Evolutionary conservation across 2,888 invertebrate genomes (phyloP).

Genomic region (Ormyrus thymus): DNA sequence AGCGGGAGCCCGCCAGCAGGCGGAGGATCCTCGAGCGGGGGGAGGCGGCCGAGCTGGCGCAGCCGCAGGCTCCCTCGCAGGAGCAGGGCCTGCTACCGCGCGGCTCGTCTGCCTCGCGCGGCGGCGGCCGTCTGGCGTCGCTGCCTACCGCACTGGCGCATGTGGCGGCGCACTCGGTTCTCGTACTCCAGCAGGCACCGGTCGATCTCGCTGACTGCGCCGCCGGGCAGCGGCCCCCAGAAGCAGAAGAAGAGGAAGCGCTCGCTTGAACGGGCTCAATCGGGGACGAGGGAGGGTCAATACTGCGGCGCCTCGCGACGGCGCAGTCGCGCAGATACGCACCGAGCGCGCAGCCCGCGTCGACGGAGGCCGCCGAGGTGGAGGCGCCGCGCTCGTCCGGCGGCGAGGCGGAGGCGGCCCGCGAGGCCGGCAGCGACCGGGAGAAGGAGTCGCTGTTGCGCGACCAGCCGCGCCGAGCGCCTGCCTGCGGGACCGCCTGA

Average conservation of each 20-base stretch:
- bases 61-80: not conserved
- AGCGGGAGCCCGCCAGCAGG: conserved; percentile 54
- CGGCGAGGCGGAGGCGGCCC: conserved; percentile 40
- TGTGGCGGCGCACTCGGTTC: conserved; percentile 59
- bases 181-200: conserved; percentile 66
- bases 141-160: conserved; percentile 44
- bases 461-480: conserved; percentile 58
- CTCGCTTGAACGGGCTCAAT: conserved; percentile 6
- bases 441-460: conserved; percentile 59
- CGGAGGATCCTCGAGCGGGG: conserved; percentile 56
- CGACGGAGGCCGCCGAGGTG: conserved; percentile 55
- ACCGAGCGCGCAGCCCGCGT: conserved; percentile 66
- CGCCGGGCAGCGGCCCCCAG: conserved; percentile 55
- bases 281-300: not conserved
- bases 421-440: conserved; percentile 58
- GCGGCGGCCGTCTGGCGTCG: not conserved
- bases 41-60: conserved; percentile 8
- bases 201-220: conserved; percentile 65
- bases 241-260: conserved; percentile 21
- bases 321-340: conserved; percentile 61
- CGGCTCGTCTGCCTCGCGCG: not conserved
- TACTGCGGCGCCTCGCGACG: not conserved
- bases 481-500: too few relatives aligned
- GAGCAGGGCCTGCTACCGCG: not conserved
- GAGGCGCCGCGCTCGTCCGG: conserved; percentile 40